These are phyloP conservation scores for Merops nubicus DNA, from an alignment of 2,113 vertebrate species.

Conservation along the genomic window DNA sequence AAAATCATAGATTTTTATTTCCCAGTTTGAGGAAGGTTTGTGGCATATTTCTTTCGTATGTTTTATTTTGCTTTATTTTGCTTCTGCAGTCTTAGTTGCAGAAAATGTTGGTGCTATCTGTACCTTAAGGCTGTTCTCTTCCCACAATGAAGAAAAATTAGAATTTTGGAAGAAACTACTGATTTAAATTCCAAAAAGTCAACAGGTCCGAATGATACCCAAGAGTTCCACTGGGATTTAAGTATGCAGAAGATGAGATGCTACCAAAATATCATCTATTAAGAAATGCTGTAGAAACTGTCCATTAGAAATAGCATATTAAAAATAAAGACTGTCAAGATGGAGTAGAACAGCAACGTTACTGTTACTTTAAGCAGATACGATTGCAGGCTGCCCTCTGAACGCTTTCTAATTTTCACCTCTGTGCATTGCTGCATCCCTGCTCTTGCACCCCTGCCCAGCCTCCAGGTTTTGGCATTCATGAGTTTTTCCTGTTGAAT, in stretches of 20 bases:
- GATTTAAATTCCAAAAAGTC: neutral
- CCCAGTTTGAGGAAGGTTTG: neutral
- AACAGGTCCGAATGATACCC: neutral
- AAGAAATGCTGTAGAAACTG: neutral
- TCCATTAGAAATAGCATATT: neutral
- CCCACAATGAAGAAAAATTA: neutral
- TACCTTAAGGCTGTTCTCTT: neutral
- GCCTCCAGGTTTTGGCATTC: neutral
- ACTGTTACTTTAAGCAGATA: neutral
- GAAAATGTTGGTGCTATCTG: neutral
- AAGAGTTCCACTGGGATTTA: neutral
- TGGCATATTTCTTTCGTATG: neutral
- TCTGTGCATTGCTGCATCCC: neutral
- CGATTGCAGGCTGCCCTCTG: rapidly evolving
- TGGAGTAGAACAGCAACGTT: neutral
- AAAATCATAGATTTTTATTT: neutral
- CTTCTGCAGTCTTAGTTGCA: neutral
- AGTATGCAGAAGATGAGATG: neutral
- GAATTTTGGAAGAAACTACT: neutral
- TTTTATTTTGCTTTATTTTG: neutral
- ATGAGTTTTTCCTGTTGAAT: neutral
- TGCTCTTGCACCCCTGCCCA: neutral
- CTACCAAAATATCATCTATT: neutral
- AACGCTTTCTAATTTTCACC: neutral
- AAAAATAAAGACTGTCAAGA: neutral